Percentiles rank a stretch among this genome's conserved stretches.
phyloP scores from a whole-genome alignment of 2,113 vertebrate genomes.

The Caloenas nicobarica region DNA sequence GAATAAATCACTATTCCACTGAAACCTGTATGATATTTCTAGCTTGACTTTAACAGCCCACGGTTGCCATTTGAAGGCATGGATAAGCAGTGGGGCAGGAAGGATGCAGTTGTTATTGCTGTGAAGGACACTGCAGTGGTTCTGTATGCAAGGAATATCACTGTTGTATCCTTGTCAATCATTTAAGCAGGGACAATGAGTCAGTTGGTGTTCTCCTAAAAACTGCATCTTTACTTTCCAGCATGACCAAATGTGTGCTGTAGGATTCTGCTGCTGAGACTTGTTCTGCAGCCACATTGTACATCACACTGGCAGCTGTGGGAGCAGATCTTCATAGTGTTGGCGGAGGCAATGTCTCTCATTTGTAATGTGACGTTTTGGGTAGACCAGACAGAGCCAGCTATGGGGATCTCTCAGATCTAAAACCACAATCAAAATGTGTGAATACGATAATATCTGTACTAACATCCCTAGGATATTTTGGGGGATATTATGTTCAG shows the following conservation, averaged over 20 bases:
- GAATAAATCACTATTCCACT: background rate
- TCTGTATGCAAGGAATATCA: background rate
- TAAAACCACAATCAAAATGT: background rate
- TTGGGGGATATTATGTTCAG: background rate
- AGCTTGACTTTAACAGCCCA: background rate
- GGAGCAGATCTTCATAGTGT: background rate
- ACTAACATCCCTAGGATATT: background rate
- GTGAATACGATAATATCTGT: background rate
- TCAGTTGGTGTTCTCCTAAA: background rate
- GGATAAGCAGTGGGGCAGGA: background rate
- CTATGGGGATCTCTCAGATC: background rate
- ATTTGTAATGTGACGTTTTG: background rate
- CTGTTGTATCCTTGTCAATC: background rate
- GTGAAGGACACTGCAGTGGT: background rate
- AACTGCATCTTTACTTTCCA: background rate
- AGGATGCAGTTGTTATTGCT: background rate
- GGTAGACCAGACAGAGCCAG: background rate
- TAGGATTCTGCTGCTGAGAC: background rate
- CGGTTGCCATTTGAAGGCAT: background rate
- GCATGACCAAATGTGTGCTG: background rate
- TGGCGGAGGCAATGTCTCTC: background rate
- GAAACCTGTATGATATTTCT: background rate
- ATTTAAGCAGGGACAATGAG: background rate
- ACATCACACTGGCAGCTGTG: rapidly evolving
- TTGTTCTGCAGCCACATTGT: background rate